Percentiles rank a stretch among this genome's conserved stretches.
phyloP scores from a whole-genome alignment of 2,113 vertebrate species.

The Pollachius pollachius region DNA sequence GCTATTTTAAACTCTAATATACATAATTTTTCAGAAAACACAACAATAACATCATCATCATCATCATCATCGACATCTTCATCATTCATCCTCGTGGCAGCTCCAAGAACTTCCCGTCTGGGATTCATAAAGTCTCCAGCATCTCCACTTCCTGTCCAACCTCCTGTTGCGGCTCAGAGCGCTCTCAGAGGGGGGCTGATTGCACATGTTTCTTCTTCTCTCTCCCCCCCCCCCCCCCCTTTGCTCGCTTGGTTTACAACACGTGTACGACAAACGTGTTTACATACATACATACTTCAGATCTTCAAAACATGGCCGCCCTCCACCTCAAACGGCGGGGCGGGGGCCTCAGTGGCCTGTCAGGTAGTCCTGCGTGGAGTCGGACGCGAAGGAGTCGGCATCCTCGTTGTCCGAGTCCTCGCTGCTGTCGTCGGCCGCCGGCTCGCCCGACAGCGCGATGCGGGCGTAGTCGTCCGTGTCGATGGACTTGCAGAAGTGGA shows the following conservation, averaged over 20 bases:
- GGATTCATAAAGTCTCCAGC: constrained; percentile 54
- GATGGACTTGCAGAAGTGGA: constrained; percentile 99
- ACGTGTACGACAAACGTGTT: constrained; percentile 35
- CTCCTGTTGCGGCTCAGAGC: constrained; percentile 45
- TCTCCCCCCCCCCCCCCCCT: constrained; percentile 32
- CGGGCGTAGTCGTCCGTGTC: constrained; percentile 98
- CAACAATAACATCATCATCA: constrained; percentile 77
- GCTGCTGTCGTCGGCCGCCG: constrained; percentile 91
- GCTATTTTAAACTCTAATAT: constrained; percentile 70
- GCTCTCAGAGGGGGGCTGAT: constrained; percentile 68
- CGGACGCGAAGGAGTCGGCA: constrained; percentile 96
- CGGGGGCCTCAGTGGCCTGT: constrained; percentile 83
- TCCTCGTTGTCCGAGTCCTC: constrained; percentile 97
- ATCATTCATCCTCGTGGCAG: no score
- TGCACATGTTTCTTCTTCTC: constrained; percentile 50
- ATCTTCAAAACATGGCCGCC: no score
- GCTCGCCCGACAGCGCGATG: constrained; percentile 92
- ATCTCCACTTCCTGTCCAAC: constrained; percentile 51
- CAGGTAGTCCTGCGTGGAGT: constrained; percentile 96
- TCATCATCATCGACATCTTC: constrained; percentile 20
- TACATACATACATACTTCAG: no score
- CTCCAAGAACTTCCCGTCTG: constrained; percentile 12
- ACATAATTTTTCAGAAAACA: constrained; percentile 80
- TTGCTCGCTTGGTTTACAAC: constrained; percentile 54
- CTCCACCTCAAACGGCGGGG: no score